Evolutionary conservation across 2,888 invertebrate species (phyloP).

Genomic region (Leptothorax acervorum): DNA sequence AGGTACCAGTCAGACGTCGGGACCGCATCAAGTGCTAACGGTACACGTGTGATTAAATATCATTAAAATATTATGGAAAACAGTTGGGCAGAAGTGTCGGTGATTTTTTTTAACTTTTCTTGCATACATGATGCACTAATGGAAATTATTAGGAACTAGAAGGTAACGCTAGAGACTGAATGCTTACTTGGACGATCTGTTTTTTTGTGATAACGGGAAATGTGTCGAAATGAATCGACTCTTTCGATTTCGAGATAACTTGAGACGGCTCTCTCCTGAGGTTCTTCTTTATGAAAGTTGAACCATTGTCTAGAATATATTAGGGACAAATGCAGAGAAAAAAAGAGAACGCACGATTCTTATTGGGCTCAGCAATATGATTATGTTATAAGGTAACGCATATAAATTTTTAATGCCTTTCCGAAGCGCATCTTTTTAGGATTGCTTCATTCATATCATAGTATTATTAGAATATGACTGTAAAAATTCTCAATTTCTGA

Average conservation of each 20-base stretch:
- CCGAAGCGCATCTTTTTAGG: not conserved
- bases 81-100: slow-evolving; percentile 1
- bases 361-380: not conserved
- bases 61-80: slow-evolving; percentile 4
- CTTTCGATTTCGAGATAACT: slow-evolving; percentile 24
- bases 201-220: slow-evolving; percentile 45
- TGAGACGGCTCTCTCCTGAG: slow-evolving; percentile 2
- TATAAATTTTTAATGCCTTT: slow-evolving; percentile 9
- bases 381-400: not conserved
- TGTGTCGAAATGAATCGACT: not conserved
- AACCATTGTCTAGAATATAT: slow-evolving; percentile 11
- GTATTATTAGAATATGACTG: not conserved
- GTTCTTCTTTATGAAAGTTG: slow-evolving; percentile 6
- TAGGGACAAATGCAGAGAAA: slow-evolving; percentile 22
- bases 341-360: slow-evolving; percentile 3
- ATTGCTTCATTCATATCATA: not conserved
- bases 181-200: slow-evolving; percentile 19
- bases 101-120: slow-evolving; percentile 20
- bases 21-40: slow-evolving; percentile 83
- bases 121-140: not conserved
- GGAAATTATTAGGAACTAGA: slow-evolving; percentile 5
- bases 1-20: slow-evolving; percentile 81
- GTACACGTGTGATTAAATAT: slow-evolving; percentile 81
- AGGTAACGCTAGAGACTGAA: slow-evolving; percentile 24
- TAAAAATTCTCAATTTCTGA: not conserved